These are phyloP conservation scores for Vireo altiloquus DNA, from an alignment of 2,113 vertebrate genomes.

Conservation along the genomic window DNA sequence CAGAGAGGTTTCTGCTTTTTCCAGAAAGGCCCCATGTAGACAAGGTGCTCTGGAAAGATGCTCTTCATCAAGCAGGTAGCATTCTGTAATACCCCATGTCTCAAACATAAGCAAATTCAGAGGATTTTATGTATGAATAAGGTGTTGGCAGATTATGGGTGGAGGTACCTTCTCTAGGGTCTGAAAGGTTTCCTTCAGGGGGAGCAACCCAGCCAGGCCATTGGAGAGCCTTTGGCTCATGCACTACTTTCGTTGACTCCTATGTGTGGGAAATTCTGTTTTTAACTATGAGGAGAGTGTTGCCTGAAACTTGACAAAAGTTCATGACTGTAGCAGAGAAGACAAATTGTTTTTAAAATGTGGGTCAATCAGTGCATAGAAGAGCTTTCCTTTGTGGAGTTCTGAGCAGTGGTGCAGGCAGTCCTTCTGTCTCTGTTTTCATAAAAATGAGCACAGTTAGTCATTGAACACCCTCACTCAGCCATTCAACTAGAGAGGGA, in stretches of 20 bases:
- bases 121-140: not conserved
- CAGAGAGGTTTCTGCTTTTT: not conserved
- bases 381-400: not conserved
- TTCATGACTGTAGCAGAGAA: not conserved
- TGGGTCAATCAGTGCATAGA: not conserved
- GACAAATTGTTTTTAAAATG: not conserved
- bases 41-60: not conserved
- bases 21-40: not conserved
- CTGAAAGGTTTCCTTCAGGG: not conserved
- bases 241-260: not conserved
- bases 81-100: not conserved
- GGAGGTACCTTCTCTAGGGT: not conserved
- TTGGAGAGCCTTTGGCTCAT: rapidly evolving
- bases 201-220: rapidly evolving
- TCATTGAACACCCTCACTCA: not conserved
- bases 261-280: not conserved
- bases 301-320: not conserved
- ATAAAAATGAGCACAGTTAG: not conserved
- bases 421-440: not conserved
- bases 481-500: not conserved
- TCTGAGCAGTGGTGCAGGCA: not conserved
- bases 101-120: not conserved
- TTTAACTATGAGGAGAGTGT: not conserved
- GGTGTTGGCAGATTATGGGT: not conserved
- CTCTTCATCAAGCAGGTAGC: not conserved